Percentiles rank a stretch among this genome's conserved stretches.
phyloP scores from a whole-genome alignment of 2,113 vertebrate species.

The Platichthys flesus region DNA sequence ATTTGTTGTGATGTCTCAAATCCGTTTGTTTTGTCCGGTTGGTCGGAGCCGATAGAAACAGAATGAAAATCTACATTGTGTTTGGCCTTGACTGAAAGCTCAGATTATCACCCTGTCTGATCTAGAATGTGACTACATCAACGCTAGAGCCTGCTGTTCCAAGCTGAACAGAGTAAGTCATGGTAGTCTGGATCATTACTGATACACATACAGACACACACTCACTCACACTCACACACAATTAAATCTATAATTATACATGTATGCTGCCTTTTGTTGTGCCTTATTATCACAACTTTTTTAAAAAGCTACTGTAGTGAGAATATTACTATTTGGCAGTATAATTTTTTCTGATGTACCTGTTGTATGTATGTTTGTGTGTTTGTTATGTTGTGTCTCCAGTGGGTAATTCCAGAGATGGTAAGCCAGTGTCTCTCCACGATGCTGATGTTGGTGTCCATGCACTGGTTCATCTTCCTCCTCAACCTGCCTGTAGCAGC shows the following conservation, averaged over 20 bases:
- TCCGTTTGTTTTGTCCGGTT: background rate
- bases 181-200: background rate
- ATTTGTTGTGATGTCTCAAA: background rate
- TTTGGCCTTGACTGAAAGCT: slow-evolving; percentile 79
- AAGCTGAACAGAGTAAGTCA: slow-evolving; percentile 95
- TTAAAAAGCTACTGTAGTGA: background rate
- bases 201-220: background rate
- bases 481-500: slow-evolving; percentile 94
- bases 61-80: background rate
- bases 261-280: too few species aligned
- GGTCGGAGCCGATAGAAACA: background rate
- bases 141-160: slow-evolving; percentile 96
- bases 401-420: slow-evolving; percentile 96
- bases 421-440: slow-evolving; percentile 90
- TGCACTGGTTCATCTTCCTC: slow-evolving; percentile 98
- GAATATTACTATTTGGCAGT: background rate
- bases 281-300: background rate
- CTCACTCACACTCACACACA: background rate
- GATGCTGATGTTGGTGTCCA: slow-evolving; percentile 91
- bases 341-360: background rate
- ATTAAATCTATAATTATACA: too few species aligned
- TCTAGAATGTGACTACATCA: slow-evolving; percentile 99
- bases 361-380: background rate
- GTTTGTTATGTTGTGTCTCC: slow-evolving; percentile 13
- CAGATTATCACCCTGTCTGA: slow-evolving; percentile 98